Conservation (phyloP, 2,113 vertebrate genomes). For the Dicerorhinus sumatrensis region DNA sequence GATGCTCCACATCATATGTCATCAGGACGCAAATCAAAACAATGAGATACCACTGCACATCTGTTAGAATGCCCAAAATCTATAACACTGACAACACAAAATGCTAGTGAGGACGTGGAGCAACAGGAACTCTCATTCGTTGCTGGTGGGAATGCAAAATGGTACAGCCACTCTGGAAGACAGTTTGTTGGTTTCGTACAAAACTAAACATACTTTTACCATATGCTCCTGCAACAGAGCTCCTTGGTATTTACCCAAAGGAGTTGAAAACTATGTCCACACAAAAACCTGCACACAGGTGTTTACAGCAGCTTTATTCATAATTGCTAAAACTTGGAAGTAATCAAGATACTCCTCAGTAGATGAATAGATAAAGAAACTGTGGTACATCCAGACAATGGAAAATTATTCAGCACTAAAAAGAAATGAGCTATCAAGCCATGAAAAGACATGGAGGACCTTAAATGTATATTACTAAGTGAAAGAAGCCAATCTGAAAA, state of each 20-base stretch:
- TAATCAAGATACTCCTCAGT: background rate
- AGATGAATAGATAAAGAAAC: background rate
- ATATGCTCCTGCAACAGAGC: background rate
- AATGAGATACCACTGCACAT: background rate
- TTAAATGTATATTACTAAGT: background rate
- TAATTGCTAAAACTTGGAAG: background rate
- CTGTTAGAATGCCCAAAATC: background rate
- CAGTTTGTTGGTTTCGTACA: background rate
- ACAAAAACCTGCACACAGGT: background rate
- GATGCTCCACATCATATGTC: background rate
- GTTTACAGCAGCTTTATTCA: background rate
- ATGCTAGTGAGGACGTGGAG: background rate
- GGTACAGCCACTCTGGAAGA: background rate
- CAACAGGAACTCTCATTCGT: background rate
- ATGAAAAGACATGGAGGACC: background rate
- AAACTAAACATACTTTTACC: background rate
- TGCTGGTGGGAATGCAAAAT: background rate
- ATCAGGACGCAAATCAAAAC: background rate
- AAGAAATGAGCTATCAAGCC: background rate
- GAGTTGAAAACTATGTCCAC: background rate
- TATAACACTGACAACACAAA: too few relatives aligned
- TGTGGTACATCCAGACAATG: background rate
- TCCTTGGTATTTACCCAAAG: background rate
- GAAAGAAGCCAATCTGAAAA: background rate
- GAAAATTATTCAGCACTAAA: background rate